These are phyloP conservation scores for Autographa gamma DNA, from an alignment of 2,888 invertebrate genomes.

Conservation along the genomic window DNA sequence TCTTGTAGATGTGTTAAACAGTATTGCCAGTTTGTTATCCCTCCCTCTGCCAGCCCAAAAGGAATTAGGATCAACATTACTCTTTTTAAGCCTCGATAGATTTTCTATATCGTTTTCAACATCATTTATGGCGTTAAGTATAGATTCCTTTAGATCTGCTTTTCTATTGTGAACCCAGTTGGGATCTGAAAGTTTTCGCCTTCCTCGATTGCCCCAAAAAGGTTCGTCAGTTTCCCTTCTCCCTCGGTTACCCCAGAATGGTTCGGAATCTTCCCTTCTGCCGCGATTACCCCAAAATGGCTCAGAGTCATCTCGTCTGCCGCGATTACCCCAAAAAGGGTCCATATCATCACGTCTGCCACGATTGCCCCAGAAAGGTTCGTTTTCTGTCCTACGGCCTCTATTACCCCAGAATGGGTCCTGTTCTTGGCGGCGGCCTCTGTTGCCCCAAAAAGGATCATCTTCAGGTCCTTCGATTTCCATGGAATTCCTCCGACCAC, in stretches of 20 bases:
- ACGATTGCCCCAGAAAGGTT: slow-evolving; percentile 76
- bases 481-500: slow-evolving; percentile 52
- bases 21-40: slow-evolving; percentile 68
- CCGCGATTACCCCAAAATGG: slow-evolving; percentile 76
- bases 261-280: slow-evolving; percentile 62
- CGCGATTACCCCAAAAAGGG: slow-evolving; percentile 87
- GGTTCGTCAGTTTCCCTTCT: slow-evolving; percentile 72
- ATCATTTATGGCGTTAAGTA: slow-evolving; percentile 69
- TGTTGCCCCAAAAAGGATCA: slow-evolving; percentile 76
- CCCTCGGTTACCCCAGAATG: slow-evolving; percentile 77
- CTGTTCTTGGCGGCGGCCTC: slow-evolving; percentile 69
- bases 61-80: slow-evolving; percentile 52
- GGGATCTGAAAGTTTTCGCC: slow-evolving; percentile 64
- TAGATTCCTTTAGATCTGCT: slow-evolving; percentile 69
- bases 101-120: slow-evolving; percentile 72
- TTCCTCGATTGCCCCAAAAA: slow-evolving; percentile 86
- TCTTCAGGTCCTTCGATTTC: slow-evolving; percentile 48
- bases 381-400: slow-evolving; percentile 63
- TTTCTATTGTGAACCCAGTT: slow-evolving; percentile 70
- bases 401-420: slow-evolving; percentile 77
- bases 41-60: slow-evolving; percentile 74
- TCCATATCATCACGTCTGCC: slow-evolving; percentile 73
- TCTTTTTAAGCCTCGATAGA: slow-evolving; percentile 68
- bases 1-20: slow-evolving; percentile 66
- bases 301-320: slow-evolving; percentile 70